Evolutionary conservation across 2,797 vertebrate genomes (phyloP), one percentile per base, ranked within the genome.

Genomic region (Catostomus latipinnis): DNA sequence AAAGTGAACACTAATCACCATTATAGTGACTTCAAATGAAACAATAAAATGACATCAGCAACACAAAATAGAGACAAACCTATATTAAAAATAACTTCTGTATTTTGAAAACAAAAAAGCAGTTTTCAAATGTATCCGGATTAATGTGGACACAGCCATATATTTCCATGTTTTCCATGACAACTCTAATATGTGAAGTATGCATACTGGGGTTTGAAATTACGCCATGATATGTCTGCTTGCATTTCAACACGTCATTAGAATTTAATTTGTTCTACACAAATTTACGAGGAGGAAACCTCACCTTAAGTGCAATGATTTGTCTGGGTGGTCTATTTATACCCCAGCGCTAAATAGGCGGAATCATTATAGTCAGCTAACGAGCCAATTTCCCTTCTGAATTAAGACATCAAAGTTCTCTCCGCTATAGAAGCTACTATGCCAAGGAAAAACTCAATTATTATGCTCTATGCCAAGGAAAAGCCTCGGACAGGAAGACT

Each of bases 251-350:
- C 12, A 8, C 3, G 3, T 65, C 43, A 46, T 46, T 46, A 14
- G 13, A 65, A 46, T 45, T 34, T 3, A 34, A 34, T 34, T 34
- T 34, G 14, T 34, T 58, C 49, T 57, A 86, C 85, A 84, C 48
- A 74, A 87, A 71, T 82, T 77, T 49, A 87, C 13, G 56, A 83
- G 81, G 71, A 81, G 78, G 43, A 80, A 81, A 74, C 67, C 74
- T 77, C 82, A 86, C 74, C 86, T 86, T 82, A 85, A 87, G 83
- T 65, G 82, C 86, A 69, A 84, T 48, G 50, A 88, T 92, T 93
- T 90, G 88, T 92, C 91, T 90, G 89, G 90, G 90, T 91, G 91
- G 92, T 92, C 88, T 89, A 83, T 88, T 91, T 88, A 89, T 90
- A 89, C 88, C 85, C 72, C n/a, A 53, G 75, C 74, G 85, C 89